Base-by-base conservation (phyloP, 2,113 vertebrate species). In the Toxotes chatareus region DNA sequence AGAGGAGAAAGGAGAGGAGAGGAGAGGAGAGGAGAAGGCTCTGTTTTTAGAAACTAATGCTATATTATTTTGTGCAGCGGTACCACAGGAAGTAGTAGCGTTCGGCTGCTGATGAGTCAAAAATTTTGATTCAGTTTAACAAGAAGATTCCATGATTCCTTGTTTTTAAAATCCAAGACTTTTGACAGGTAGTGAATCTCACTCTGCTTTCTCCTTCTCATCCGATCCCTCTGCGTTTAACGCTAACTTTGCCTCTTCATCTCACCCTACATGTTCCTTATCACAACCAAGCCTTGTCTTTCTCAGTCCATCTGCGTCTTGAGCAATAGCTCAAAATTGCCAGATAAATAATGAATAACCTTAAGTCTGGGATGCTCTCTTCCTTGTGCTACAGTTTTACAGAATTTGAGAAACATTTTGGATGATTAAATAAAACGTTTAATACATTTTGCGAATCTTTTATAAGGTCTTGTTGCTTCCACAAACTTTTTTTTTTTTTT, bases 311-410 rank as follows among this genome's bases (percentile, higher is more conserved):
- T 80, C 65, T 82, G 56, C 23, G 80, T 77, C 68, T 65, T 2
- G 12, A 65, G n/a, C 64, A 71, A 84, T 38, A 61, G 31, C 59
- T 63, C 13, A 72, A 63, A 80, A 42, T 47, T 57, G 38, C 36
- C 7, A 59, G 19, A 73, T 80, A 74, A 89, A 86, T 82, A 76
- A 84, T 79, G 5, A 84, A 84, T 76, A 44, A 49, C 36, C 17
- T 16, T 7, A 51, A 42, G 32, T 83, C 21, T 56, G 32, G 60
- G 59, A 63, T 55, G 47, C 51, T 31, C 3, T 56, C 23, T n/a
- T 14, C 13, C 27, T 62, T 73, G 42, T 80, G 75, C 61, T n/a
- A 14, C 71, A 49, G 72, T 19, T 51, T 19, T 44, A 27, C 27
- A 57, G n/a, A 14, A 51, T 12, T 14, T 55, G 31, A 76, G 3